Evolutionary conservation across 2,797 vertebrate genomes (phyloP).

Genomic region (Echeneis naucrates): DNA sequence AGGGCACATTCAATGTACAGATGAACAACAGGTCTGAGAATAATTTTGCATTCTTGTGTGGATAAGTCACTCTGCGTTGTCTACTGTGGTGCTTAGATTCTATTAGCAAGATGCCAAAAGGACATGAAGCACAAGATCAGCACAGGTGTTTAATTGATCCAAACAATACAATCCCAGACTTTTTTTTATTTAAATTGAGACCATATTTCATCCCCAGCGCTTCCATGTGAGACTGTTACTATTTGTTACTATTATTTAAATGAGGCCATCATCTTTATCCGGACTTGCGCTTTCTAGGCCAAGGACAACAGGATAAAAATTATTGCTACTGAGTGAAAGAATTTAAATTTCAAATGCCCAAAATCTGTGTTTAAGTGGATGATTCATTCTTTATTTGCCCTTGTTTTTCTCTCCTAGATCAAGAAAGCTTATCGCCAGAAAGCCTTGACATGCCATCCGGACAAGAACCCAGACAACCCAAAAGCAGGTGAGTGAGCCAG

Average conservation of each 20-base stretch:
- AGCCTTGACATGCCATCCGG: conserved; percentile 95
- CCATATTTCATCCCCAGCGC: conserved; percentile 48
- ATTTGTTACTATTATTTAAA: conserved; percentile 52
- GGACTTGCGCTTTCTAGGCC: conserved; percentile 40
- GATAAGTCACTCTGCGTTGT: conserved; percentile 37
- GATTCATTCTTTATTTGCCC: conserved; percentile 31
- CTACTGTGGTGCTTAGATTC: conserved; percentile 35
- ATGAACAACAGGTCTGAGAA: conserved; percentile 32
- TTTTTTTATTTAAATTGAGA: conserved; percentile 42
- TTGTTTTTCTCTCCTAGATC: conserved; percentile 84
- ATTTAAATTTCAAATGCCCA: conserved; percentile 39
- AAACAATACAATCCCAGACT: conserved; percentile 40
- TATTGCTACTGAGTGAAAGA: conserved; percentile 44
- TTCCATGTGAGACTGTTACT: conserved; percentile 48
- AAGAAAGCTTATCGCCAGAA: conserved; percentile 97
- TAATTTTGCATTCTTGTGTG: conserved; percentile 33
- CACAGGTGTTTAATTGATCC: conserved; percentile 68
- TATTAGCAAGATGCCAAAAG: conserved; percentile 57
- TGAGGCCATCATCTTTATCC: conserved; percentile 44
- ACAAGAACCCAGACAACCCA: conserved; percentile 98
- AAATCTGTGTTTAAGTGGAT: conserved; percentile 40
- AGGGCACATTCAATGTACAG: conserved; percentile 50
- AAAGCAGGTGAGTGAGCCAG: conserved; percentile 88
- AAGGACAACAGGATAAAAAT: conserved; percentile 53
- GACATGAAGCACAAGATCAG: conserved; percentile 57